A percentile compares a stretch with the other conserved stretches of the same genome.
Evolutionary conservation across 2,797 vertebrate genomes (phyloP).

Genomic region (Sebastes itinus): DNA sequence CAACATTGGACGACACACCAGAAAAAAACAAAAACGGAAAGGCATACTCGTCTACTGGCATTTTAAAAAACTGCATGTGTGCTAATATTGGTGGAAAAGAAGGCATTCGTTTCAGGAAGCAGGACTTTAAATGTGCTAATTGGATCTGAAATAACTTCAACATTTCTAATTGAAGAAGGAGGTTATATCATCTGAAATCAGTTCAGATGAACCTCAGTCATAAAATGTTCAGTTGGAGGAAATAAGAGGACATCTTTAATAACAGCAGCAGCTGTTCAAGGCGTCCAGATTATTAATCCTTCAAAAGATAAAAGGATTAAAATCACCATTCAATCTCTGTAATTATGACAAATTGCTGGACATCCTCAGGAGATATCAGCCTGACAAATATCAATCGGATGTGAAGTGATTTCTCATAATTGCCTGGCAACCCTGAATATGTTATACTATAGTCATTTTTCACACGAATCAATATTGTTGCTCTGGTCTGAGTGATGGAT

Average conservation of each 20-base stretch:
- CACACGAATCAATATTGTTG: not conserved
- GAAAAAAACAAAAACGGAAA: too few relatives aligned
- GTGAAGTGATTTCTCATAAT: slow-evolving; percentile 13
- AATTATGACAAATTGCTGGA: not conserved
- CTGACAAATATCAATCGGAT: not conserved
- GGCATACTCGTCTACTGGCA: too few relatives aligned
- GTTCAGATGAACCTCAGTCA: not conserved
- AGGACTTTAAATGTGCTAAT: not conserved
- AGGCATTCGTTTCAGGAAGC: too few relatives aligned
- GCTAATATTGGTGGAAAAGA: too few relatives aligned
- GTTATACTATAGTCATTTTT: not conserved
- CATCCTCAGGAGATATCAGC: not conserved
- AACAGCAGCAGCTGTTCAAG: not conserved
- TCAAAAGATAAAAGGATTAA: not conserved
- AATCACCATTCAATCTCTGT: not conserved
- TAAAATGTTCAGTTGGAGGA: not conserved
- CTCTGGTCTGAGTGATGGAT: not conserved
- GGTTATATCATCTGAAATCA: not conserved
- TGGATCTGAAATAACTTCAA: not conserved
- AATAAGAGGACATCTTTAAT: not conserved
- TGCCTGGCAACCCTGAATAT: not conserved
- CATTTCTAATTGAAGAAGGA: not conserved
- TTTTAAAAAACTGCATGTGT: too few relatives aligned
- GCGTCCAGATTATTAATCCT: not conserved
- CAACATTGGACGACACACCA: too few relatives aligned